Base-by-base conservation (phyloP, 2,888 invertebrate genomes). In the Cerastis rubricosa region DNA sequence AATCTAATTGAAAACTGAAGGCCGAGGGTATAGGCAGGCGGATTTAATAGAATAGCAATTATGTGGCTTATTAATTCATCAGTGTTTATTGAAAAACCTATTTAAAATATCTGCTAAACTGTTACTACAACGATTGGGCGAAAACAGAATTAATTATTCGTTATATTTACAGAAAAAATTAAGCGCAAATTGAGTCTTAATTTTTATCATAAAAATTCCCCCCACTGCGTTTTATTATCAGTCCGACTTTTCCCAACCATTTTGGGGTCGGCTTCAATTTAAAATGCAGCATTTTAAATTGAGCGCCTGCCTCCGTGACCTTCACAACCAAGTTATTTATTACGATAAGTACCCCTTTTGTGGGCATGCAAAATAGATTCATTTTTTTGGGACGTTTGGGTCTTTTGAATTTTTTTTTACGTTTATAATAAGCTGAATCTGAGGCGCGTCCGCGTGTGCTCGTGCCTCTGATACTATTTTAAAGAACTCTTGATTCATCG, bases 1-100 rank as follows among this genome's bases (percentile, higher is more conserved):
- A n/a, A 9, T 25, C 54, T 54, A 22, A 79, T 63, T 74, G 66
- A 29, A 74, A 29, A 29, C 67, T 67, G 54, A 80, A 79, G 61
- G 79, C 51, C 77, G 57, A 29, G 8, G 0, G 47, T 40, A 8
- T 9, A 1, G 17, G 17, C 5, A 25, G 35, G 7, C 14, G 17
- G 66, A 29, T 70, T 63, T 25, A 17, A 63, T 51, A 51, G 25
- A 70, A 78, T 61, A 22, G 9, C 61, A 25, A 63, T 51, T 35
- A 51, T 51, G 35, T 0, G 25, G 29, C n/a, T 77, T 35, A 69
- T 68, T 68, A 61, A 51, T 35, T 76, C 9, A 47, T 12, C 14
- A 12, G 14, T 4, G 2, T 19, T 11, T 40, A 40, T 47, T 51
- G 25, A 17, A 35, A 14, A 29, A 12, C 11, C 4, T 9, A 54